These are phyloP conservation scores for Cremastinae sp. DNA, from an alignment of 2,888 invertebrate species.

Conservation along the genomic window DNA sequence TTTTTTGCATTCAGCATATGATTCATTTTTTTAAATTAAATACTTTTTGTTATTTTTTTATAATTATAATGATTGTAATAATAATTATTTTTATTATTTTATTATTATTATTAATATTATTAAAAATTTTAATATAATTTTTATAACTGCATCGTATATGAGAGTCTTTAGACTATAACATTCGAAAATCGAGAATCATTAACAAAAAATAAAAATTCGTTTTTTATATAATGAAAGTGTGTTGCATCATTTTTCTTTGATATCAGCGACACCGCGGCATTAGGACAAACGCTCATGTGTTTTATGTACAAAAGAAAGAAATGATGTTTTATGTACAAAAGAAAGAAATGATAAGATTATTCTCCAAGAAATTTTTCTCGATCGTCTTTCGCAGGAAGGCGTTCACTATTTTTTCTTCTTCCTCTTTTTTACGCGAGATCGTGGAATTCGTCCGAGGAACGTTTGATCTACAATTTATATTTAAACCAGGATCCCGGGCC, in stretches of 20 bases:
- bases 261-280: neutral
- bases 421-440: slow-evolving; percentile 20
- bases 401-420: slow-evolving; percentile 1
- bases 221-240: no score
- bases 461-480: slow-evolving; percentile 55
- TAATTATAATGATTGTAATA: no score
- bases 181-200: no score
- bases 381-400: slow-evolving; percentile 12
- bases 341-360: slow-evolving; percentile 34
- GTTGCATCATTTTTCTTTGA: no score
- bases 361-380: slow-evolving; percentile 8
- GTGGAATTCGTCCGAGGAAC: neutral
- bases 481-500: slow-evolving; percentile 13
- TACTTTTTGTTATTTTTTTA: neutral
- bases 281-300: slow-evolving; percentile 7
- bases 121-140: no score
- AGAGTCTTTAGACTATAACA: no score
- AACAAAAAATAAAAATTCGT: no score
- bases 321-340: slow-evolving; percentile 1
- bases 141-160: no score
- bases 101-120: no score
- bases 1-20: no score
- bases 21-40: neutral
- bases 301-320: neutral
- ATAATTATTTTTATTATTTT: no score